Evolutionary conservation across 2,797 vertebrate species (phyloP), one percentile per base, ranked within the genome.

Genomic region (Thripadectes ignobilis): DNA sequence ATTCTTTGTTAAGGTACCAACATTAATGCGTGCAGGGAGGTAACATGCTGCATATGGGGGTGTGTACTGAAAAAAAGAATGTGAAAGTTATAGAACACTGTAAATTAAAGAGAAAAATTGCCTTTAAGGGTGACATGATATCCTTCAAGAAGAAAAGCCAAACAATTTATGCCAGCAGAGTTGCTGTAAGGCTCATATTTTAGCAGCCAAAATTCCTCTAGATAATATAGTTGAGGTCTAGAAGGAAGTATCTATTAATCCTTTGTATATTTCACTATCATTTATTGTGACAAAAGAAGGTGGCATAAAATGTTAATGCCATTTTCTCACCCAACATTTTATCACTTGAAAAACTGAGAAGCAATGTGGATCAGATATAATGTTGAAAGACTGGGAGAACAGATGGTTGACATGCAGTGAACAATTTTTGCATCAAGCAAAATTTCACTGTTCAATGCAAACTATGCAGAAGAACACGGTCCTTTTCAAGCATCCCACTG

Each of bases 41-140:
- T 51, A 92, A 83, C 39, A 75, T 12, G 21, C 14, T 75, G 52
- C 52, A 55, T 11, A 21, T 51, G 54, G 88, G 82, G 85, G 46
- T 1, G 5, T 41, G 24, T 15, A 73, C 14, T 80, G 66, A 59
- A 96, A 95, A 95, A 43, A 63, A 91, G 48, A 75, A 59, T 30
- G 68, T 49, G n/a, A 80, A 97, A 89, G 92, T 96, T 96, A 94
- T 5, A 94, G 76, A 55, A 96, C 82, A 65, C 22, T 91, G 59
- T 54, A 97, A 97, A 66, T 83, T 89, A 94, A 82, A 96, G 93
- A 96, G 97, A 97, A 92, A 96, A 97, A 97, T 16, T 83, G 86
- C 90, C 71, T 96, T 91, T 69, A 90, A 90, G 72, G 73, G 49
- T 85, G 80, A 95, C 82, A 97, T 89, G 73, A 61, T 97, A 74